A percentile compares a stretch with the other conserved stretches of the same genome.
These are phyloP conservation scores for Acleris cristana DNA, from an alignment of 2,888 invertebrate species.

Conservation along the genomic window DNA sequence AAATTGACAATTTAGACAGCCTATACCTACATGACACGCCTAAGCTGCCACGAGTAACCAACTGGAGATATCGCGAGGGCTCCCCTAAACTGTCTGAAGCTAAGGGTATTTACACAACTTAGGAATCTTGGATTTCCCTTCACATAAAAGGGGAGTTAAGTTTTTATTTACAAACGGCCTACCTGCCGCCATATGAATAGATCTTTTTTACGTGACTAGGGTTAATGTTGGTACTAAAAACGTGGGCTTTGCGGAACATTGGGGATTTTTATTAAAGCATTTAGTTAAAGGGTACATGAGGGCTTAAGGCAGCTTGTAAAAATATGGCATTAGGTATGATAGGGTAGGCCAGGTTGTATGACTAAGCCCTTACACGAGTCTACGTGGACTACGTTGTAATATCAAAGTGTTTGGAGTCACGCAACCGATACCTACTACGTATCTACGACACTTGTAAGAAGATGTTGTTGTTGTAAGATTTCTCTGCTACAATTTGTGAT, in stretches of 20 bases:
- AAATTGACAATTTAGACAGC: constrained; percentile 30
- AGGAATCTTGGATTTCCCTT: constrained; percentile 5
- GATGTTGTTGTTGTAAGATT: too few relatives aligned
- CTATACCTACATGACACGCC: constrained; percentile 47
- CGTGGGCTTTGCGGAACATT: background rate
- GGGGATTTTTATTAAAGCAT: constrained; percentile 2
- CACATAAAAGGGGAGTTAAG: background rate
- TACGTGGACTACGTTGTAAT: constrained; percentile 7
- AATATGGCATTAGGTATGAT: background rate
- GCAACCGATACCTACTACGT: constrained; percentile 45
- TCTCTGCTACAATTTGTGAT: background rate
- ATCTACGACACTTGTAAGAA: background rate
- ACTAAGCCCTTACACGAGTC: constrained; percentile 7
- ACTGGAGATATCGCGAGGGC: constrained; percentile 71
- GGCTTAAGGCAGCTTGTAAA: background rate
- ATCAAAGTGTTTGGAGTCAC: constrained; percentile 52
- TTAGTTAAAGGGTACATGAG: background rate
- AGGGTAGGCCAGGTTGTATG: constrained; percentile 4
- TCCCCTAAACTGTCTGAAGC: constrained; percentile 43
- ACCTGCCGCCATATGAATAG: background rate
- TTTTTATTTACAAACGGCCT: background rate
- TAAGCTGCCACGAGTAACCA: constrained; percentile 47
- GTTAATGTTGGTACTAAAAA: background rate
- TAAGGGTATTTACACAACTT: constrained; percentile 7
- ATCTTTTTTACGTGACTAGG: constrained; percentile 1